Conservation (phyloP, 2,888 invertebrate species). For the Ashinkailepas kermadecensis region DNA sequence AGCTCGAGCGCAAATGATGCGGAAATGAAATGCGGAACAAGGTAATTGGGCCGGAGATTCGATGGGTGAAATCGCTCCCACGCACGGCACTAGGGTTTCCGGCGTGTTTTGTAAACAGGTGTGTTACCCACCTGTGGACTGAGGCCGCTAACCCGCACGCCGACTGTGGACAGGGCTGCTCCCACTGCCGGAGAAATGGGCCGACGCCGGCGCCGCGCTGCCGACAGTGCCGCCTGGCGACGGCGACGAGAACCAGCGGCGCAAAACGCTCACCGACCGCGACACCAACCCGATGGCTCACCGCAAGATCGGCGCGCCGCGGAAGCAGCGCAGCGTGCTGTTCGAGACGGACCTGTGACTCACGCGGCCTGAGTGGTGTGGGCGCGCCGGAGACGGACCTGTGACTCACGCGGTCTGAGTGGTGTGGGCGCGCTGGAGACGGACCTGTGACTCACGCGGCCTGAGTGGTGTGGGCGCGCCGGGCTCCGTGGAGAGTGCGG, state of each 20-base stretch:
- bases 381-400: neutral
- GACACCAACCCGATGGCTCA: conserved; percentile 19
- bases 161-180: neutral
- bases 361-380: neutral
- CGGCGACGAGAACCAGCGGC: conserved; percentile 16
- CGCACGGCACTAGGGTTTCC: too few species aligned
- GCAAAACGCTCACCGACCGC: conserved; percentile 17
- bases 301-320: conserved; percentile 7
- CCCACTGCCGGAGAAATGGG: neutral
- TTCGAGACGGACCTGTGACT: conserved; percentile 6
- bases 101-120: too few species aligned
- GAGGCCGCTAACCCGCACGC: too few species aligned
- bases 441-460: neutral
- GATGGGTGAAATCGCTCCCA: too few species aligned
- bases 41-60: too few species aligned
- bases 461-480: too few species aligned
- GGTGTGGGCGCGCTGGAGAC: neutral
- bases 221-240: neutral
- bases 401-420: neutral
- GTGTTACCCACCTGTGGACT: too few species aligned
- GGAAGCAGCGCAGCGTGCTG: conserved; percentile 4
- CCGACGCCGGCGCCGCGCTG: neutral
- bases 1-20: too few species aligned
- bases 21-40: too few species aligned
- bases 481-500: neutral